These are phyloP conservation scores for Pyralis farinalis DNA, from an alignment of 2,888 invertebrate genomes.

Conservation along the genomic window DNA sequence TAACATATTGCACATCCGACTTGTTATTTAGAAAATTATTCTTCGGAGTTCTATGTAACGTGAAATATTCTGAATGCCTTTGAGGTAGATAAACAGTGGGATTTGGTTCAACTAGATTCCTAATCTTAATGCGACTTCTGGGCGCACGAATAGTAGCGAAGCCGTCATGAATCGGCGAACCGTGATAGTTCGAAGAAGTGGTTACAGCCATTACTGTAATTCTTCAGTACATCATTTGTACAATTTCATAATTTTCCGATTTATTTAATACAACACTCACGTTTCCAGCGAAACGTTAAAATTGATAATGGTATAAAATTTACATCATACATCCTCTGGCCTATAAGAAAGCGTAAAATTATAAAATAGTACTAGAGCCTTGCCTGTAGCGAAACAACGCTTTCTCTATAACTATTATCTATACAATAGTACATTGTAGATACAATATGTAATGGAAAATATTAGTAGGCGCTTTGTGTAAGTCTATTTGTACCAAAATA, in stretches of 20 bases:
- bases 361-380: conserved; percentile 40
- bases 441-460: conserved; percentile 29
- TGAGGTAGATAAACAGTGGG: conserved; percentile 66
- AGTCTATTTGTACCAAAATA: neutral
- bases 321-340: conserved; percentile 27
- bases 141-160: conserved; percentile 91
- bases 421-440: conserved; percentile 11
- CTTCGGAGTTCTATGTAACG: conserved; percentile 66
- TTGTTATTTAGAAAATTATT: conserved; percentile 64
- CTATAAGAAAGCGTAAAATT: conserved; percentile 52
- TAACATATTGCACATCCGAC: conserved; percentile 61
- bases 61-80: conserved; percentile 75
- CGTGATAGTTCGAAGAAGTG: conserved; percentile 66
- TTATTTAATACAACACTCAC: conserved; percentile 16
- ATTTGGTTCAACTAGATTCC: conserved; percentile 69
- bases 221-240: conserved; percentile 25
- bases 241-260: conserved; percentile 4
- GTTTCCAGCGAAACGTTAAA: conserved; percentile 15
- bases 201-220: conserved; percentile 61
- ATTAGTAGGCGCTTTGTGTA: conserved; percentile 15
- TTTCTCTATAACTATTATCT: conserved; percentile 18
- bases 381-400: conserved; percentile 28
- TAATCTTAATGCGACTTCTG: conserved; percentile 72
- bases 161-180: conserved; percentile 88
- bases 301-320: conserved; percentile 19